Evolutionary conservation across 2,113 vertebrate genomes (phyloP).

Genomic region (Murina feae): DNA sequence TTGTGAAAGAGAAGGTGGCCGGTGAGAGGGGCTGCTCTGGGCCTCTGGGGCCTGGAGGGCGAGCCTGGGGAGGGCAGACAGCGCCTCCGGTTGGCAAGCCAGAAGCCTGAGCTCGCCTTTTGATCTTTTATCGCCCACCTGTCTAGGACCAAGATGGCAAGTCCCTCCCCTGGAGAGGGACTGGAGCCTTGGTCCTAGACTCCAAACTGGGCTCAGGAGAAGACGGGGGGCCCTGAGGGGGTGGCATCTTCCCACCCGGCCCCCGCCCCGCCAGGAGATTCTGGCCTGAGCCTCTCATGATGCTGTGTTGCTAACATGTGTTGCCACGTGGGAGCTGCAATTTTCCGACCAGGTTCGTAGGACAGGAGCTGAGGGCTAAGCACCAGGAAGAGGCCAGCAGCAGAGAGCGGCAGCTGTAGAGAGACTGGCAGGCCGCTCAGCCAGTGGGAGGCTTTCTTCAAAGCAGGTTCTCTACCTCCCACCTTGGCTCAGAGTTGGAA

Average conservation of each 20-base stretch:
- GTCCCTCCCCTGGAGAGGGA: background rate
- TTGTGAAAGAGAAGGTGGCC: constrained; percentile 64
- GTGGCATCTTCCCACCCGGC: background rate
- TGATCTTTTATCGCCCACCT: constrained; percentile 40
- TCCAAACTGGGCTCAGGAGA: background rate
- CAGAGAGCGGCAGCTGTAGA: background rate
- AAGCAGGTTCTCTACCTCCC: background rate
- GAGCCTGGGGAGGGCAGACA: background rate
- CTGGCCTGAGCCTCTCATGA: background rate
- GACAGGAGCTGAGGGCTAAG: background rate
- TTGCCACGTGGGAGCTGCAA: background rate
- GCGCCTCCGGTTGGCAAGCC: background rate
- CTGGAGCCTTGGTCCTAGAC: background rate
- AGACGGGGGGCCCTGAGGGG: background rate
- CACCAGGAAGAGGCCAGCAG: background rate
- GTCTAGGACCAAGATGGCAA: background rate
- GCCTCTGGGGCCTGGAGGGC: background rate
- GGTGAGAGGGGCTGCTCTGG: background rate
- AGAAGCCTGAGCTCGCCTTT: background rate
- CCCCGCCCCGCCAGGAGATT: background rate
- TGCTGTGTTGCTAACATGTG: background rate
- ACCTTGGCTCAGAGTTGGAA: background rate
- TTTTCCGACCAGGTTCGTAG: background rate
- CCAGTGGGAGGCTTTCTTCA: background rate
- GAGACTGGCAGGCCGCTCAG: background rate